These are phyloP conservation scores for Melanostigma gelatinosum DNA, from an alignment of 2,113 vertebrate genomes.

Conservation along the genomic window DNA sequence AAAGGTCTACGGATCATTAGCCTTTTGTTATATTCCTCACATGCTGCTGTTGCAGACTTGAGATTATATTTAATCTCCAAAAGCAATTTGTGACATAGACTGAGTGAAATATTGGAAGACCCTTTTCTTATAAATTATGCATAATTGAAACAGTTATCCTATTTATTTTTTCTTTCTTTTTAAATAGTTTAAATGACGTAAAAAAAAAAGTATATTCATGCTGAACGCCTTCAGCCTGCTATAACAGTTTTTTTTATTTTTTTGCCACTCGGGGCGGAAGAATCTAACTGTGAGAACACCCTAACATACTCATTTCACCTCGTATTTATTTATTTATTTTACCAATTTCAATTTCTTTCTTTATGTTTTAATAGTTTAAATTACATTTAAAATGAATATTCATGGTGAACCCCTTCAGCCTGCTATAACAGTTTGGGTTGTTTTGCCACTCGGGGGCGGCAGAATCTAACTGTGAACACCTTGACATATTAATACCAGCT, in stretches of 20 bases:
- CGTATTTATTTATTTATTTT: constrained; percentile 9
- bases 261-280: constrained; percentile 14
- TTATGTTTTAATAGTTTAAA: not conserved
- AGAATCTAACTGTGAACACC: constrained; percentile 14
- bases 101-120: too few relatives aligned
- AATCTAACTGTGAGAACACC: constrained; percentile 16
- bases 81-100: constrained; percentile 42
- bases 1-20: constrained; percentile 75
- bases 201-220: not conserved
- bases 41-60: constrained; percentile 52
- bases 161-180: not conserved
- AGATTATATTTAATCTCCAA: constrained; percentile 69
- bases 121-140: not conserved
- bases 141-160: not conserved
- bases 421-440: not conserved
- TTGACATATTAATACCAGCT: not conserved
- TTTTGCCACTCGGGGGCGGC: constrained; percentile 24
- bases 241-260: not conserved
- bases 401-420: not conserved
- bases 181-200: not conserved
- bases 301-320: not conserved
- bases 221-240: not conserved
- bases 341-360: not conserved
- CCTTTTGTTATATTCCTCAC: constrained; percentile 61
- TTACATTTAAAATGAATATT: not conserved